Evolutionary conservation across 2,113 vertebrate genomes (phyloP).

Genomic region (Catagonus wagneri): DNA sequence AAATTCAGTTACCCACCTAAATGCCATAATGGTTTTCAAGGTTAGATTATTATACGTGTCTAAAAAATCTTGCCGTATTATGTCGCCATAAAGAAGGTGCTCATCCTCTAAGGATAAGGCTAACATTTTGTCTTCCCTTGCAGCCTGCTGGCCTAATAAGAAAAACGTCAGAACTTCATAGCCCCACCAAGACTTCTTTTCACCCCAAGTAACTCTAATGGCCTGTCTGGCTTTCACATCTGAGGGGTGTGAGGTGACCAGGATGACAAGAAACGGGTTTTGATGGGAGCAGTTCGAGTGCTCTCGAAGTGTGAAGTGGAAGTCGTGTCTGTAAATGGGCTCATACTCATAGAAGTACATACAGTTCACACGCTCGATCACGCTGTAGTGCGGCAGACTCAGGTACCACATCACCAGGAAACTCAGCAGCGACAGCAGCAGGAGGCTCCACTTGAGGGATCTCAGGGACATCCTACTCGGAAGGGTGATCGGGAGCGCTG

Average conservation of each 20-base stretch:
- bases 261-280: slow-evolving; percentile 84
- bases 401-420: slow-evolving; percentile 70
- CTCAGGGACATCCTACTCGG: not conserved
- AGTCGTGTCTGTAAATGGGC: slow-evolving; percentile 76
- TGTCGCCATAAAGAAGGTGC: slow-evolving; percentile 84
- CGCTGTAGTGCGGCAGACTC: slow-evolving; percentile 29
- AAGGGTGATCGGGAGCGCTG: not conserved
- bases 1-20: slow-evolving; percentile 86
- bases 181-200: slow-evolving; percentile 82
- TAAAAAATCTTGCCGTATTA: slow-evolving; percentile 85
- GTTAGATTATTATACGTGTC: slow-evolving; percentile 87
- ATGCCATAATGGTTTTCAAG: slow-evolving; percentile 88
- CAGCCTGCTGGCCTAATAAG: slow-evolving; percentile 78
- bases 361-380: slow-evolving; percentile 55
- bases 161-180: slow-evolving; percentile 83
- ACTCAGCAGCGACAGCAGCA: slow-evolving; percentile 71
- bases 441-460: slow-evolving; percentile 74
- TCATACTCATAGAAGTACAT: slow-evolving; percentile 85
- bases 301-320: slow-evolving; percentile 76
- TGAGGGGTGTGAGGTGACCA: slow-evolving; percentile 83
- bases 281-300: slow-evolving; percentile 66
- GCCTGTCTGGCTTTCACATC: slow-evolving; percentile 83
- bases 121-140: not conserved
- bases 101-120: slow-evolving; percentile 83
- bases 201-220: slow-evolving; percentile 83